Percentiles rank a stretch among this genome's conserved stretches.
Evolutionary conservation across 1,140 invertebrate genomes (phyloP).

Genomic region (Andricus grossulariae): DNA sequence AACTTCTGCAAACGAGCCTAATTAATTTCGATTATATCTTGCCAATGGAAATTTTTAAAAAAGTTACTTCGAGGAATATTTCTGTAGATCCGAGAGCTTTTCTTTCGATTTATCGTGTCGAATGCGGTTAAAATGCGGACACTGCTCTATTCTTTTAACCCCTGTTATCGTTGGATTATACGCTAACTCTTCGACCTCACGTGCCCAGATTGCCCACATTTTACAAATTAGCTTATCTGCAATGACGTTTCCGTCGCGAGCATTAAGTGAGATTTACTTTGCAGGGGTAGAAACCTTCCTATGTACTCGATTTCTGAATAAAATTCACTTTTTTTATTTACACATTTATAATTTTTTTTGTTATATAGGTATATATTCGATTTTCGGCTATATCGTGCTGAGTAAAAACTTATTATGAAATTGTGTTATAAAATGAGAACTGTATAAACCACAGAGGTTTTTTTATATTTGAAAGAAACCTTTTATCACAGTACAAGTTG

Average conservation of each 20-base stretch:
- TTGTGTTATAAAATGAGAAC: too few relatives aligned
- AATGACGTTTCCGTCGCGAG: conserved; percentile 5
- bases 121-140: conserved; percentile 4
- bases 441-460: too few relatives aligned
- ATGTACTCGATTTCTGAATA: not conserved
- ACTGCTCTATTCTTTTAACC: not conserved
- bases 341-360: not conserved
- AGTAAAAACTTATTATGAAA: too few relatives aligned
- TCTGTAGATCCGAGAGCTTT: not conserved
- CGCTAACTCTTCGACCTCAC: conserved; percentile 34
- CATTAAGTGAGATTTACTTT: conserved; percentile 23
- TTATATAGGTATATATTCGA: too few relatives aligned
- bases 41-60: too few relatives aligned
- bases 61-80: not conserved
- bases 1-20: too few relatives aligned
- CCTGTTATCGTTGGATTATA: conserved; percentile 27
- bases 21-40: too few relatives aligned
- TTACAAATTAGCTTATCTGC: conserved; percentile 12
- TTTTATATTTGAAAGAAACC: too few relatives aligned
- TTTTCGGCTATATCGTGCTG: too few relatives aligned
- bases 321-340: not conserved
- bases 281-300: conserved; percentile 1
- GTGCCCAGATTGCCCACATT: conserved; percentile 25
- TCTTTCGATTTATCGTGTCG: conserved; percentile 9
- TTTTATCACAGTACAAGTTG: too few relatives aligned